Base-by-base conservation (phyloP, 2,888 invertebrate genomes). In the Rotaria sp. region DNA sequence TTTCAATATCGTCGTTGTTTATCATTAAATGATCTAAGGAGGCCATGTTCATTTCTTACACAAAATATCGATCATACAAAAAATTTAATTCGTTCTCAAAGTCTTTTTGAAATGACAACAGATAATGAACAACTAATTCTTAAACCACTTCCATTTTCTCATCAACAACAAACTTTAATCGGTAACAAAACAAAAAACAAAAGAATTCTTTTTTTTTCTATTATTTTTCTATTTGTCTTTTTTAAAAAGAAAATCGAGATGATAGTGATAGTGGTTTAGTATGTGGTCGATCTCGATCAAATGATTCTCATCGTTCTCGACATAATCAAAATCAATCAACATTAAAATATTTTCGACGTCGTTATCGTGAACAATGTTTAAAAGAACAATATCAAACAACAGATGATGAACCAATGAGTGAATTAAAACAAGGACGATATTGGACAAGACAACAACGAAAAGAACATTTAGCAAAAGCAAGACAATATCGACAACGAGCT, bases 371-470 rank as follows among this genome's bases (percentile, higher is more conserved):
- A 80, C 41, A 80, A n/a, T 45, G 45, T n/a, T 80, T 80, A n/a
- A 45, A 26, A 80, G 80, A 80, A 80, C 80, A 45, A 26, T 80
- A 45, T 45, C 45, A 45, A 45, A 94, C 94, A 0, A 94, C 94
- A 0, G 95, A 95, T 89, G 95, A 95, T 89, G 94, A 95, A 88
- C 94, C 94, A 38, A 93, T 94, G 90, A 94, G 94, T 26, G 94
- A 94, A 90, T 92, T 94, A 87, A 95, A 95, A 92, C 89, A 91
- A 35, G 94, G 94, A 13, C 93, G 94, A 52, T 95, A 94, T 90
- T 95, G 94, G 94, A 93, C 93, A 8, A 93, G 94, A 90, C 94
- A 94, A 88, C 94, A 95, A 88, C 93, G 94, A 5, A 94, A 94
- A 89, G 92, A 93, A 80, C 94, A 95, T 88, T 90, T 94, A 88